A percentile compares a stretch with the other conserved stretches of the same genome.
Conservation (phyloP, 2,113 vertebrate genomes). For the Silurus glanis region DNA sequence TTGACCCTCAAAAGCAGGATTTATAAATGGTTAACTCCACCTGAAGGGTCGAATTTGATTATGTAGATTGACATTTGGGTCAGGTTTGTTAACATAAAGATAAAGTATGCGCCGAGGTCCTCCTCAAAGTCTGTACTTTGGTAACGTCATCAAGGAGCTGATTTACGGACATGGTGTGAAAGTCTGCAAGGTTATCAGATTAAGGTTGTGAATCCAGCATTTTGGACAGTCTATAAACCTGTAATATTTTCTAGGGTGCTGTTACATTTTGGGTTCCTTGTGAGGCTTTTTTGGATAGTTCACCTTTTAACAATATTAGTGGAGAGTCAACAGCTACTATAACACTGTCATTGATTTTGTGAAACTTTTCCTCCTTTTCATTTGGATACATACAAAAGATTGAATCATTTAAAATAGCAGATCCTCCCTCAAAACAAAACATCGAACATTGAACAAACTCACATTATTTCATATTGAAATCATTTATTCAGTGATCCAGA, state of each 20-base stretch:
- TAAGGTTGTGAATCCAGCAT: not conserved
- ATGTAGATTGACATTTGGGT: not conserved
- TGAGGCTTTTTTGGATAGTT: not conserved
- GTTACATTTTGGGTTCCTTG: not conserved
- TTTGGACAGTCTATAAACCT: not conserved
- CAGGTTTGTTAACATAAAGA: not conserved
- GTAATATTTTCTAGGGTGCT: not conserved
- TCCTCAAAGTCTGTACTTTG: no score
- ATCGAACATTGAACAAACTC: not conserved
- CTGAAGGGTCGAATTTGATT: not conserved
- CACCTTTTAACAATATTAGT: not conserved
- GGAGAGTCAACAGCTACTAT: not conserved
- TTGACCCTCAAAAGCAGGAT: conserved; percentile 1
- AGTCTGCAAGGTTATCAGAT: not conserved
- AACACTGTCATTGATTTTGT: not conserved
- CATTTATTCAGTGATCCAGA: not conserved
- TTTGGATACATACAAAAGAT: not conserved
- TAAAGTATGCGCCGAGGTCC: not conserved
- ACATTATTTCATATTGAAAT: not conserved
- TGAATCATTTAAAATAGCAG: not conserved
- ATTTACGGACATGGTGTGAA: not conserved
- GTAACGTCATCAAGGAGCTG: not conserved
- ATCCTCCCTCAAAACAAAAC: not conserved
- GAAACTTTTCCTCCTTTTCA: not conserved
- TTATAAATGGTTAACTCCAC: not conserved